Evolutionary conservation across 1,140 invertebrate species (phyloP).

Genomic region (Phthorimaea operculella): DNA sequence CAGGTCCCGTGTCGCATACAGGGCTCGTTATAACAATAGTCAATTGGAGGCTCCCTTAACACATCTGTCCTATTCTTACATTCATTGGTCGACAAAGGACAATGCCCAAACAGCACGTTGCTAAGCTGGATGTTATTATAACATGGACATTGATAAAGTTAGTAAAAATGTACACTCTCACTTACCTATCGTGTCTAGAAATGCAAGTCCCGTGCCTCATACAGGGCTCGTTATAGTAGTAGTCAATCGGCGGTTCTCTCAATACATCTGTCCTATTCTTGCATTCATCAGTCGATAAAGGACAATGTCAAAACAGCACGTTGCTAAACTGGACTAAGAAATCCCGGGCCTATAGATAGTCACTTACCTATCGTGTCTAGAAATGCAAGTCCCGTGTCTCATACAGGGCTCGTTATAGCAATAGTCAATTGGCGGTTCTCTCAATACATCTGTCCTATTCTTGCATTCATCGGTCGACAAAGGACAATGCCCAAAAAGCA

Average conservation of each 20-base stretch:
- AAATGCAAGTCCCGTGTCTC: constrained; percentile 81
- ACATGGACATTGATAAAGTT: constrained; percentile 83
- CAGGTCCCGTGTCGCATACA: constrained; percentile 85
- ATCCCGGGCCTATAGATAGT: constrained; percentile 83
- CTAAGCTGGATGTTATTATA: constrained; percentile 68
- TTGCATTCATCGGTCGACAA: constrained; percentile 76
- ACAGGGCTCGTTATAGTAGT: constrained; percentile 83
- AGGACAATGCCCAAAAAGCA: constrained; percentile 80
- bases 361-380: constrained; percentile 72
- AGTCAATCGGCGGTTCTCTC: constrained; percentile 70
- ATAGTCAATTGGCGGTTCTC: constrained; percentile 71
- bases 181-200: constrained; percentile 72
- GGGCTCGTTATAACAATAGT: constrained; percentile 81
- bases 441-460: constrained; percentile 63
- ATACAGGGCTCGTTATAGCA: constrained; percentile 85
- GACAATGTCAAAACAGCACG: constrained; percentile 80
- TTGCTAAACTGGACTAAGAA: constrained; percentile 71
- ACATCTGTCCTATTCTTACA: constrained; percentile 73
- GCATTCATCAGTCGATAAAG: constrained; percentile 77
- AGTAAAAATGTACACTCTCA: too few relatives aligned
- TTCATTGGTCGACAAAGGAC: constrained; percentile 75
- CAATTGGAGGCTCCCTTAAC: constrained; percentile 68
- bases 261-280: constrained; percentile 66
- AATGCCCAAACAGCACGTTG: constrained; percentile 79
- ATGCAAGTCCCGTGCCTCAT: constrained; percentile 83